Evolutionary conservation across 2,797 vertebrate species (phyloP), one percentile per base, ranked within the genome.

Genomic region (Rhinogobio ventralis): DNA sequence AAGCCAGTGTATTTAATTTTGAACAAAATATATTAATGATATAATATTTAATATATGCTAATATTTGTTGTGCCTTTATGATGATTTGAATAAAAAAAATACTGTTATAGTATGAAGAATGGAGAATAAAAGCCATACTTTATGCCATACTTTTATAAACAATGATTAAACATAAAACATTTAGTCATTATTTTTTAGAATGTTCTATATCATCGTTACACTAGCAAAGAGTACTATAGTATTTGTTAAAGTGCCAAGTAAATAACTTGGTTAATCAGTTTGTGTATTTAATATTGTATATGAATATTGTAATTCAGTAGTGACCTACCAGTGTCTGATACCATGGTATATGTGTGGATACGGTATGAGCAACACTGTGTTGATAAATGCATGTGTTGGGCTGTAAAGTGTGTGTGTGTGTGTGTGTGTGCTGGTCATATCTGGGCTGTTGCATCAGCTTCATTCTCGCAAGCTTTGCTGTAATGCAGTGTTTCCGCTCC

Each of bases 381-480:
- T 49, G 30, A 53, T 76, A 36, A 19, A 6, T 55, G 33, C 0
- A 20, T 53, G 36, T 80, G 57, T 75, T 57, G 39, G 5, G 5
- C 51, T 81, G 55, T 82, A n/a, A 46, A 42, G 57, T 76, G 74
- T 74, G 82, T 72, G 51, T 75, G 72, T 86, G 55, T 57, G 55
- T 60, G 81, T 78, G 73, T 66, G 79, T 55, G 20, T 68, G 10
- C 57, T 39, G 64, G 75, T 81, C 67, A 55, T 85, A 15, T 73
- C 74, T 84, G 76, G 57, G 23, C 23, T 51, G 53, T 83, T 81
- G 82, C 82, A 73, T 88, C 85, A 76, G 28, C 72, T 78, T 62
- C 72, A 84, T 75, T 88, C 73, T 75, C 19, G 3, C 46, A 69
- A 74, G 87, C 85, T 86, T 88, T 86, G 73, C 77, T 60, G 78